Evolutionary conservation across 2,113 vertebrate genomes (phyloP), one percentile per base, ranked within the genome.

Genomic region (Phylloscopus whistleri): DNA sequence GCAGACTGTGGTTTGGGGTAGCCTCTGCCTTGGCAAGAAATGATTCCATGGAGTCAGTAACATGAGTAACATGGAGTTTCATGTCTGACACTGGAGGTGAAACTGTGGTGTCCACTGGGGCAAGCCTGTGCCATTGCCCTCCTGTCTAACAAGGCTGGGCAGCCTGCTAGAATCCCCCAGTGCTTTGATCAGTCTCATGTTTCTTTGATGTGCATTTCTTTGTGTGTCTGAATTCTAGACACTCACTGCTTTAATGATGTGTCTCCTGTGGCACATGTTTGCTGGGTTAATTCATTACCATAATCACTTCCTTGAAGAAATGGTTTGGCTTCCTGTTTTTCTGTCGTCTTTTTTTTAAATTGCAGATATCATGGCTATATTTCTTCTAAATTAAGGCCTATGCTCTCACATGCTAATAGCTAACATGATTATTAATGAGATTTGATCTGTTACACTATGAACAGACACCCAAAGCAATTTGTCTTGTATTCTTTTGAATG

Each of bases 251-350:
- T 67, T 58, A 78, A 44, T 59, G 20, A 37, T 87, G 58, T 87
- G 37, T 76, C 89, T 84, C 53, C 41, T 80, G 67, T 51, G 74
- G 70, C 48, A 83, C 53, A 80, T 89, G 15, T 51, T 94, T 84
- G 67, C 41, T 56, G 44, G 48, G 37, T 83, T 91, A 55, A 84
- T 84, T 92, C 60, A 83, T 90, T 95, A 83, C 46, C 20, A 16
- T 94, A 91, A 93, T 86, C 79, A 12, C 85, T 95, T 92, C 64
- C 86, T 84, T 56, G 52, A 90, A 92, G 30, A 92, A 72, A 60
- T 53, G 16, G 7, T 87, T 94, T 87, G 74, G 37, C 22, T 91
- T 95, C 84, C 87, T 91, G 55, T 58, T 95, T 82, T 91, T 85
- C 66, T 76, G 13, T 87, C 13, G 33, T 19, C 39, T 85, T 80